Evolutionary conservation across 1,140 invertebrate species (phyloP), one percentile per base, ranked within the genome.

Genomic region (Pogonomyrmex barbatus): DNA sequence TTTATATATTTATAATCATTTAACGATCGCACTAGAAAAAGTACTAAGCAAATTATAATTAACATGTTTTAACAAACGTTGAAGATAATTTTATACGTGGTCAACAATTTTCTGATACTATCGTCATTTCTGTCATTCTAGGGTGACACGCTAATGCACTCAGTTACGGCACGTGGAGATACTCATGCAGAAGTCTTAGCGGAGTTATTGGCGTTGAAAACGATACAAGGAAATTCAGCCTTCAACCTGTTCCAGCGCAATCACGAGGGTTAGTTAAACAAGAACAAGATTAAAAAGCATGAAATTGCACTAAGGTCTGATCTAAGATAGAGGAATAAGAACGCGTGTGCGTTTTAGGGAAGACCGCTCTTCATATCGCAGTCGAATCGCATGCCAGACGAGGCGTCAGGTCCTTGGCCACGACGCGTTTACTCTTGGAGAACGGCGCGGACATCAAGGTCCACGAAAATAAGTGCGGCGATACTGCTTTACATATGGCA

Each of bases 121-220:
- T 58, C 30, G 30, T 10, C 1, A 6, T 54, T 52, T 17, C 4
- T 30, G 6, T 58, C 9, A 47, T 81, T 86, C 52, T 68, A 94
- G 94, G 93, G 93, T 33, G 85, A 94, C 39, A 93, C 93, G 3
- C 63, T 94, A 62, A 86, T 94, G 42, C 93, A 94, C 47, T 84
- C 88, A 2, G 36, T 94, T 17, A 92, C 91, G 4, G 88, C 86
- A 0, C 89, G 91, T 62, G 94, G 94, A 2, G 93, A 94, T 30
- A 86, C 78, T 5, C 91, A 94, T 39, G 86, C 63, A 0, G 71
- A 89, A 14, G 85, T 91, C 2, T 45, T 94, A 6, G 89, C 87
- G 5, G 93, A 94, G 60, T 68, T 94, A 17, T 75, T 94, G 47
- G 62, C 90, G 1, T 79, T 94, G 4, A 94, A 70, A 45, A 94